Conservation (phyloP, 2,113 vertebrate genomes). For the Lethenteron camtschaticum region DNA sequence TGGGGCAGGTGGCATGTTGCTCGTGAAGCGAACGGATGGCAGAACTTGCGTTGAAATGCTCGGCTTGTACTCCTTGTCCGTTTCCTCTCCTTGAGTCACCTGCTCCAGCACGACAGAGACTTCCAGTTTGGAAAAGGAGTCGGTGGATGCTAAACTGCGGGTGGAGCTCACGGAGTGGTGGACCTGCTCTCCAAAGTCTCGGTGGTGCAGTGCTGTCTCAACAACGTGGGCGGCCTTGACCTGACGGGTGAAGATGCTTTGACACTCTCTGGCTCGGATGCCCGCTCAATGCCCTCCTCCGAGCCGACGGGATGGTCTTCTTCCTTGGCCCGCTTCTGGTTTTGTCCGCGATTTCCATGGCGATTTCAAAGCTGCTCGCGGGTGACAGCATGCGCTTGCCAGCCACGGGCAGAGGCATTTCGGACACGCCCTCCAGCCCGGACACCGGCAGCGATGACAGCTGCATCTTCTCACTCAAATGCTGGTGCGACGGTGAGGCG, state of each 20-base stretch:
- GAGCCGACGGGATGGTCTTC: conserved; percentile 89
- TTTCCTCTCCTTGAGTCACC: conserved; percentile 23
- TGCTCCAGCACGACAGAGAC: conserved; percentile 20
- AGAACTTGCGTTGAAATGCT: conserved; percentile 38
- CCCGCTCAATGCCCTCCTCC: conserved; percentile 82
- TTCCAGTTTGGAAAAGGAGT: conserved; percentile 40
- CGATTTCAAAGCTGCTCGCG: conserved; percentile 71
- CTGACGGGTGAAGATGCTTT: conserved; percentile 11
- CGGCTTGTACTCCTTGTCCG: conserved; percentile 24
- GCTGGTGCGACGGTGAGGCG: no score
- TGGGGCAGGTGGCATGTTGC: conserved; percentile 35
- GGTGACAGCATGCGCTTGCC: conserved; percentile 88
- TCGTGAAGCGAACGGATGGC: conserved; percentile 47
- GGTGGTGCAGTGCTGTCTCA: conserved; percentile 40
- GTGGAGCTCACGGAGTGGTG: conserved; percentile 23
- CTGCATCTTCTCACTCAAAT: no score
- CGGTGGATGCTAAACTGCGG: conserved; percentile 18
- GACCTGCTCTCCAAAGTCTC: conserved; percentile 41
- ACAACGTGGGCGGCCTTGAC: conserved; percentile 30
- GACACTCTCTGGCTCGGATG: conserved; percentile 36
- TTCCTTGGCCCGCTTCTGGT: conserved; percentile 70
- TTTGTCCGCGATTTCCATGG: conserved; percentile 70
- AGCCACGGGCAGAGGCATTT: not conserved
- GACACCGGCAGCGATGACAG: no score
- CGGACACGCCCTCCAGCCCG: no score